phyloP scores from a whole-genome alignment of 2,797 vertebrate genomes.

The Lepus oiostolus region DNA sequence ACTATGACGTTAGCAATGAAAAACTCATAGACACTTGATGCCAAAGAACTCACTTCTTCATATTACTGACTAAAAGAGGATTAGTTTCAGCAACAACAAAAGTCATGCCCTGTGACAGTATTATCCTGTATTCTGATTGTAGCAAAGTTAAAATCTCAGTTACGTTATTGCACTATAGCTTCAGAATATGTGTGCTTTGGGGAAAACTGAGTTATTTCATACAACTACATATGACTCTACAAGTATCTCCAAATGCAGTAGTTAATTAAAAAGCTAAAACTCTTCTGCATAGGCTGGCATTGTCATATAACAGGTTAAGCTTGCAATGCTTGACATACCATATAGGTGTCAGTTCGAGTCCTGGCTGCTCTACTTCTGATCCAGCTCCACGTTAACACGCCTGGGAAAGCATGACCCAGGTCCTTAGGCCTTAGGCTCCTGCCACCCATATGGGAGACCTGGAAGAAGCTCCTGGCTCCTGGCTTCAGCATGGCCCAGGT shows the following conservation, averaged over 20 bases:
- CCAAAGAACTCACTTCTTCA: neutral
- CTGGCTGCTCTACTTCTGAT: too few species aligned
- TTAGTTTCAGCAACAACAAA: neutral
- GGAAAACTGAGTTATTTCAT: neutral
- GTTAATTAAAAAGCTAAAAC: neutral
- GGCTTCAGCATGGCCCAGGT: too few species aligned
- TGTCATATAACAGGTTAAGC: too few species aligned
- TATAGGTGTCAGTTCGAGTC: too few species aligned
- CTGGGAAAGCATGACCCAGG: too few species aligned
- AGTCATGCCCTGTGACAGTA: neutral
- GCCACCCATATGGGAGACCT: too few species aligned
- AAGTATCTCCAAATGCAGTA: neutral
- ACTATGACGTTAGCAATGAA: neutral
- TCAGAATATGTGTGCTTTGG: neutral
- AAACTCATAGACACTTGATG: neutral
- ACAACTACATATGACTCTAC: neutral
- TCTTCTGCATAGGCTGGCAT: neutral
- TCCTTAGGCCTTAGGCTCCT: too few species aligned
- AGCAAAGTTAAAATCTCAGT: neutral
- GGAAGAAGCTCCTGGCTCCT: too few species aligned
- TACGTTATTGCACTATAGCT: neutral
- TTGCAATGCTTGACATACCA: too few species aligned
- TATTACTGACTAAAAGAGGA: neutral
- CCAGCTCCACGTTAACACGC: too few species aligned
- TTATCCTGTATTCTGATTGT: neutral